phyloP scores from a whole-genome alignment of 1,140 invertebrate genomes.

The Brachionus asplanchnoidis region DNA sequence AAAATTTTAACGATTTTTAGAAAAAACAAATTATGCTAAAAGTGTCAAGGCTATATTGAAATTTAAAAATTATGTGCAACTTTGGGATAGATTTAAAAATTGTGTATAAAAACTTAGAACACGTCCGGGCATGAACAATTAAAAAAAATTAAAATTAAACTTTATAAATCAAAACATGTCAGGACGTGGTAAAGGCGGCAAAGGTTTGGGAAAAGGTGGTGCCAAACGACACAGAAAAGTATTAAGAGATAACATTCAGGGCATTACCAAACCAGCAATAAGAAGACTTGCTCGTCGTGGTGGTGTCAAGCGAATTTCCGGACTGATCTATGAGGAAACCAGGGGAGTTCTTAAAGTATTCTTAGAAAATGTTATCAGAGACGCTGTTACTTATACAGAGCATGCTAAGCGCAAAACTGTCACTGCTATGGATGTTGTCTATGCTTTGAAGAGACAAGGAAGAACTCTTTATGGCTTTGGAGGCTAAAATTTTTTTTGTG shows the following conservation, averaged over 20 bases:
- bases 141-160: neutral
- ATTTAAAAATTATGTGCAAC: neutral
- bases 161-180: conserved; percentile 45
- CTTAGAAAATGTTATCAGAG: conserved; percentile 41
- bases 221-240: conserved; percentile 54
- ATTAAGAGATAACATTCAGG: conserved; percentile 68
- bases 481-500: neutral
- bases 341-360: conserved; percentile 39
- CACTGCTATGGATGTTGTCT: conserved; percentile 41
- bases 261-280: conserved; percentile 42
- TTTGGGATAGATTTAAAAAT: neutral
- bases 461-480: conserved; percentile 42
- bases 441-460: conserved; percentile 42
- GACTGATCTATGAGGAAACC: conserved; percentile 37
- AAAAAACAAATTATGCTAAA: neutral
- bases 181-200: conserved; percentile 52
- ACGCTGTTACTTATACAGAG: conserved; percentile 42
- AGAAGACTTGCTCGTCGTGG: conserved; percentile 40
- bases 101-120: neutral
- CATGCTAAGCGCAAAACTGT: conserved; percentile 42
- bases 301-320: conserved; percentile 42
- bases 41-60: neutral
- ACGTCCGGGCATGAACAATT: neutral
- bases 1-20: neutral
- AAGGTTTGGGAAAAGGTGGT: conserved; percentile 52